Conservation (phyloP, 35 echinoderm and acorn worm species). For the Ptychodera flava region DNA sequence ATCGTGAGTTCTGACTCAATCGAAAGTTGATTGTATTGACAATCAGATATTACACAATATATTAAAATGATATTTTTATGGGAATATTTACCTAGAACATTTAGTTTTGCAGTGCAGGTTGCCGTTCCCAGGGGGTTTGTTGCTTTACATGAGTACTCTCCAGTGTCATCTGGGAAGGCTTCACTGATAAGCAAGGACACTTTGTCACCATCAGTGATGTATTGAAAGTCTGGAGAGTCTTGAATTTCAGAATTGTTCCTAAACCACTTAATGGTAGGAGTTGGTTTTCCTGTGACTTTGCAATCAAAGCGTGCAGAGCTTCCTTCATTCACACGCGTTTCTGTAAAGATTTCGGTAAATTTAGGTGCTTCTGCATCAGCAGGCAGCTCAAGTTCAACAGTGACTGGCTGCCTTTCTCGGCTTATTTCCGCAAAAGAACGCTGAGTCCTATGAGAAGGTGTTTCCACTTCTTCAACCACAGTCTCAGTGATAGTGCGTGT, state of each 20-base stretch:
- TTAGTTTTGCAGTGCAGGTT: conserved; percentile 76
- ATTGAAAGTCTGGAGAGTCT: conserved; percentile 91
- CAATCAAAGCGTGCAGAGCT: conserved; percentile 67
- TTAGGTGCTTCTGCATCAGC: conserved; percentile 58
- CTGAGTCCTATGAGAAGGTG: not conserved
- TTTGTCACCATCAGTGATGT: conserved; percentile 72
- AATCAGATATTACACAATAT: too few species aligned
- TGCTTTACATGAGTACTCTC: conserved; percentile 90
- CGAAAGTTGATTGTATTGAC: too few species aligned
- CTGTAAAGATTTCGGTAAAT: conserved; percentile 52
- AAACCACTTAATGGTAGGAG: conserved; percentile 72
- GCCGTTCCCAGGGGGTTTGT: conserved; percentile 79
- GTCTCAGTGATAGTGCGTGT: conserved; percentile 87
- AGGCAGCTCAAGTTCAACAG: conserved; percentile 32
- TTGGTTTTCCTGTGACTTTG: conserved; percentile 81
- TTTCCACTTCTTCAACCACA: conserved; percentile 69
- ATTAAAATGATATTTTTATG: too few species aligned
- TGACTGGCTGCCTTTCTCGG: not conserved
- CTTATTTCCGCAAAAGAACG: not conserved
- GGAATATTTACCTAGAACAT: conserved; percentile 55
- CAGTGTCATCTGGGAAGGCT: conserved; percentile 73
- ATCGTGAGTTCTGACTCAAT: too few species aligned
- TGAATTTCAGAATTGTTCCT: conserved; percentile 60
- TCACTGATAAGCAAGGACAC: conserved; percentile 74
- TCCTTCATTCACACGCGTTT: conserved; percentile 56